Evolutionary conservation across 1,140 invertebrate genomes (phyloP), one percentile per base, ranked within the genome.

Genomic region (Luehdorfia chinensis): DNA sequence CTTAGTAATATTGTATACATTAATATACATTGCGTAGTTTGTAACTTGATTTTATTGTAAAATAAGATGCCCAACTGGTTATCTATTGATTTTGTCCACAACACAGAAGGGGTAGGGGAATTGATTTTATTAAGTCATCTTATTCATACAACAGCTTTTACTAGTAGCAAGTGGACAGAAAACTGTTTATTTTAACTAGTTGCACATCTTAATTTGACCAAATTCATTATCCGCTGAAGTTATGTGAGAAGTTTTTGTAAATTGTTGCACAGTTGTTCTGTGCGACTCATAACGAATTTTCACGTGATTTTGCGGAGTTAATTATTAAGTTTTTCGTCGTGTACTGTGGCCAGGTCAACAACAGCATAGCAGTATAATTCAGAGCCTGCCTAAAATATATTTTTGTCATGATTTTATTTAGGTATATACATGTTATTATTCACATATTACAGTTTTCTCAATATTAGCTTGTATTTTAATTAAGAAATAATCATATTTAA

Each of bases 401-500:
- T 87, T 86, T 87, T 84, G 80, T 87, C 80, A 80, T 85, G 73
- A 79, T 81, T 84, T 87, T 87, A 84, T 87, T 87, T 87, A 87
- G 83, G 83, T 87, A 87, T 87, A 83, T 87, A 84, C 78, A 84
- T 84, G 77, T 83, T 87, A 81, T 83, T 85, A 84, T 87, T 86
- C 83, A 84, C 78, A 78, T 84, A 86, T 87, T 87, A 87, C 78
- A 87, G 84, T 84, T 87, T 88, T 87, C 81, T 87, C 83, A 87
- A 88, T 85, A 87, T 84, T 87, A 88, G 85, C 84, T 87, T 87
- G 85, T 88, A 87, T 88, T 88, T 88, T 88, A 88, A 88, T 87
- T 88, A 88, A 87, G 87, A 87, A 87, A 87, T 88, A 87, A 88
- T 87, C 85, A 88, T 87, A 87, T 88, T 87, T 87, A 87, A 87